Percentiles rank a stretch among this genome's conserved stretches.
Evolutionary conservation across 1,140 invertebrate genomes (phyloP).

Genomic region (Lepidurus packardi): DNA sequence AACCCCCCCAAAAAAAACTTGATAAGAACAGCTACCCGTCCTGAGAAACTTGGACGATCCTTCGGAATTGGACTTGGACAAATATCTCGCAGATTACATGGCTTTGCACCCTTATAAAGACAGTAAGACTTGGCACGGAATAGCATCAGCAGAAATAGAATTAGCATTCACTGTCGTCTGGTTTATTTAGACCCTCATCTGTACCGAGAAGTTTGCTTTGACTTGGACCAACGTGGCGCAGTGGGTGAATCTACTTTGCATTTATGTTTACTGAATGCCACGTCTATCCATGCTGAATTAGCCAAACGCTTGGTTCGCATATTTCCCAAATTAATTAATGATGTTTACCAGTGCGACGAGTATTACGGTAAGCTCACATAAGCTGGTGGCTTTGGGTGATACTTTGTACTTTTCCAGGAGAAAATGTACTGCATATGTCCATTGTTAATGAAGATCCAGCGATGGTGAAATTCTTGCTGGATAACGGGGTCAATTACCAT

Average conservation of each 20-base stretch:
- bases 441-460: conserved; percentile 97
- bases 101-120: not conserved
- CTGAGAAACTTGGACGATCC: conserved; percentile 30
- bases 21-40: conserved; percentile 18
- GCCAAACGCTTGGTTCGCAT: conserved; percentile 83
- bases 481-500: conserved; percentile 83
- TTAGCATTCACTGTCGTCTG: not conserved
- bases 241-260: conserved; percentile 94
- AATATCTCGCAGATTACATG: conserved; percentile 28
- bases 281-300: conserved; percentile 82
- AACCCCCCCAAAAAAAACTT: not conserved
- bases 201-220: conserved; percentile 87
- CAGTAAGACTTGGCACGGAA: not conserved
- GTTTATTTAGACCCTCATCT: conserved; percentile 53
- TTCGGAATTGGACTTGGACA: conserved; percentile 29
- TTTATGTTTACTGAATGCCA: conserved; percentile 84
- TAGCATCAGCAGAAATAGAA: not conserved
- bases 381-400: not conserved
- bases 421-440: conserved; percentile 89
- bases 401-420: conserved; percentile 51
- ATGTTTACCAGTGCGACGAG: conserved; percentile 92
- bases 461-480: conserved; percentile 92
- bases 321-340: conserved; percentile 92
- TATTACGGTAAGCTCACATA: conserved; percentile 73
- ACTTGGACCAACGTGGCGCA: conserved; percentile 81